Evolutionary conservation across 1,140 invertebrate species (phyloP).

Genomic region (Orius insidiosus): DNA sequence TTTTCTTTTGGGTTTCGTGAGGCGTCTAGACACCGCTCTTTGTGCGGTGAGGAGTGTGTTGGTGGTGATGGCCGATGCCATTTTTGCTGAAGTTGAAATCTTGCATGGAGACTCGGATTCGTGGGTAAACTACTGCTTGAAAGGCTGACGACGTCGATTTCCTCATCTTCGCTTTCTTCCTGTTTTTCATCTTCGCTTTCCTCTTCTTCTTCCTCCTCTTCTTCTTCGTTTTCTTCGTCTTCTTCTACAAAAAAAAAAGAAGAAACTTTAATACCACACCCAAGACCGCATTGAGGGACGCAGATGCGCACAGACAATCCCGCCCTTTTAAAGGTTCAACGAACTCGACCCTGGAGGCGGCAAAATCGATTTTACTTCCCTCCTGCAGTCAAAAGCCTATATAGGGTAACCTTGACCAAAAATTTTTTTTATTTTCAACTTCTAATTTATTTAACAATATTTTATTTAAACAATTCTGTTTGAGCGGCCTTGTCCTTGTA

Average conservation of each 20-base stretch:
- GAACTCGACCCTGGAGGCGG: too few relatives aligned
- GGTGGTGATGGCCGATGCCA: slow-evolving; percentile 7
- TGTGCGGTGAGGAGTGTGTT: slow-evolving; percentile 1
- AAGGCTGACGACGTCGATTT: slow-evolving; percentile 63
- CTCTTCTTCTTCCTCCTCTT: slow-evolving; percentile 52
- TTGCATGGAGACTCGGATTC: slow-evolving; percentile 9
- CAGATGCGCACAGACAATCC: too few relatives aligned
- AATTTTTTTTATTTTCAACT: too few relatives aligned
- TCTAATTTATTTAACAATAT: too few relatives aligned
- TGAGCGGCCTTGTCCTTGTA: too few relatives aligned
- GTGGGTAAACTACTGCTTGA: slow-evolving; percentile 18
- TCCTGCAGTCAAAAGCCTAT: too few relatives aligned
- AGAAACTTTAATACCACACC: background rate
- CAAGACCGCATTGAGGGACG: too few relatives aligned
- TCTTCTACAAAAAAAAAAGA: slow-evolving; percentile 7
- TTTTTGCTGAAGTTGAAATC: slow-evolving; percentile 2
- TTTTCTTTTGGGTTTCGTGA: slow-evolving; percentile 12
- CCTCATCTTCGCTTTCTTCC: slow-evolving; percentile 45
- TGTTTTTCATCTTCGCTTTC: background rate
- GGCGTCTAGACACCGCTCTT: slow-evolving; percentile 8
- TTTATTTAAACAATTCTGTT: too few relatives aligned
- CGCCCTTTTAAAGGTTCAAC: too few relatives aligned
- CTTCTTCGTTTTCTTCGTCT: slow-evolving; percentile 11
- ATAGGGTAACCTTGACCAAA: too few relatives aligned
- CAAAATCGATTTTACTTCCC: too few relatives aligned